A percentile compares a stretch with the other conserved stretches of the same genome.
These are phyloP conservation scores for Eulithis prunata DNA, from an alignment of 2,888 invertebrate species.

Conservation along the genomic window DNA sequence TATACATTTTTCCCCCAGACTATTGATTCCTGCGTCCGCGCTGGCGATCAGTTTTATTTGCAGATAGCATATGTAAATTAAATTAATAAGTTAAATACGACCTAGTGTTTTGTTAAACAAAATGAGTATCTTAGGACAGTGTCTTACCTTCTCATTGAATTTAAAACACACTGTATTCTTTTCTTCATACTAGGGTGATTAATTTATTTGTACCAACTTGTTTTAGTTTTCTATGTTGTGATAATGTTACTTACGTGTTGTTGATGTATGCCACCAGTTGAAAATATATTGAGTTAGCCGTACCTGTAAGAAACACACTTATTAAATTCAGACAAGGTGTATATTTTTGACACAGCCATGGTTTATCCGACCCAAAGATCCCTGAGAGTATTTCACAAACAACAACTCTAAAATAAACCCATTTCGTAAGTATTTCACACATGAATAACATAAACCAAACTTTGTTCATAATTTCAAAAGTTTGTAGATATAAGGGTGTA, in stretches of 20 bases:
- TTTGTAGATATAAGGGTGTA: conserved; percentile 47
- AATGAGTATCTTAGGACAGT: too few species aligned
- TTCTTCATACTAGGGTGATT: too few species aligned
- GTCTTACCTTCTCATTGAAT: too few species aligned
- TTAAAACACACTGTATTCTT: too few species aligned
- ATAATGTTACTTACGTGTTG: background rate
- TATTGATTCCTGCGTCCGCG: too few species aligned
- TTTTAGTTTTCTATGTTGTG: too few species aligned
- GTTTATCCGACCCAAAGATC: background rate
- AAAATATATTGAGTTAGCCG: conserved; percentile 1
- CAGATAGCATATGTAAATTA: too few species aligned
- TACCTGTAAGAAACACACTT: conserved; percentile 16
- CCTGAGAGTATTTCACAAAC: conserved; percentile 9
- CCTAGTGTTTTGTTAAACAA: too few species aligned
- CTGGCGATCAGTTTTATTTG: too few species aligned
- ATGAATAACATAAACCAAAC: conserved; percentile 38
- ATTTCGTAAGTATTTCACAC: conserved; percentile 35
- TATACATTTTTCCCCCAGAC: too few species aligned
- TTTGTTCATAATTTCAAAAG: conserved; percentile 43
- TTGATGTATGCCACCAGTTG: background rate
- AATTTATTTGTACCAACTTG: too few species aligned
- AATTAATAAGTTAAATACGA: too few species aligned
- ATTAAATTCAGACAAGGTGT: background rate
- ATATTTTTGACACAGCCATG: background rate
- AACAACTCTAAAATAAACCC: conserved; percentile 28